These are phyloP conservation scores for Podarcis siculus DNA, from an alignment of 2,797 vertebrate species.

Conservation along the genomic window DNA sequence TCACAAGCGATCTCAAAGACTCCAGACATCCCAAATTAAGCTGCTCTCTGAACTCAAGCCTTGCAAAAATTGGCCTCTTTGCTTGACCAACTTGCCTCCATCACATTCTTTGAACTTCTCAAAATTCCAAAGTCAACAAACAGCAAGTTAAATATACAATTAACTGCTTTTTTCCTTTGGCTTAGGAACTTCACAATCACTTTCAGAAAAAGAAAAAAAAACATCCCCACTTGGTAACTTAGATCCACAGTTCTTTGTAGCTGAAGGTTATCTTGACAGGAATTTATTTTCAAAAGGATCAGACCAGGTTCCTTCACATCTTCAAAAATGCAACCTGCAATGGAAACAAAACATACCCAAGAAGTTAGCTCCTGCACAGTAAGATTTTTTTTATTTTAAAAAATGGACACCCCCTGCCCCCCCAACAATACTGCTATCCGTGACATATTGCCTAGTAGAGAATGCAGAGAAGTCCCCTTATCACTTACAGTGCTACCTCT, in stretches of 20 bases:
- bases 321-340: conserved; percentile 84
- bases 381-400: not conserved
- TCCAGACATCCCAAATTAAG: conserved; percentile 25
- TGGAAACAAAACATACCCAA: conserved; percentile 49
- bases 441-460: conserved; percentile 1
- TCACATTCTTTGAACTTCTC: conserved; percentile 32
- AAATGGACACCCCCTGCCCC: not conserved
- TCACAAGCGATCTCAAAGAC: conserved; percentile 31
- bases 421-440: not conserved
- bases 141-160: conserved; percentile 16
- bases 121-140: conserved; percentile 41
- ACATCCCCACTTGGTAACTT: not conserved
- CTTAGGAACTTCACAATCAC: not conserved
- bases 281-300: not conserved
- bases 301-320: conserved; percentile 62
- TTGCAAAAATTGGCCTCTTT: not conserved
- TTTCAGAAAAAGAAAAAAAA: conserved; percentile 34
- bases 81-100: conserved; percentile 1
- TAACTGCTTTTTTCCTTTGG: not conserved
- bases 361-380: not conserved
- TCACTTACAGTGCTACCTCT: not conserved
- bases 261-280: conserved; percentile 30
- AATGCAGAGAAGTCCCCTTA: not conserved
- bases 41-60: conserved; percentile 23
- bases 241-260: not conserved